Evolutionary conservation across 2,797 vertebrate genomes (phyloP), one percentile per base, ranked within the genome.

Genomic region (Phalloptychus januarius): DNA sequence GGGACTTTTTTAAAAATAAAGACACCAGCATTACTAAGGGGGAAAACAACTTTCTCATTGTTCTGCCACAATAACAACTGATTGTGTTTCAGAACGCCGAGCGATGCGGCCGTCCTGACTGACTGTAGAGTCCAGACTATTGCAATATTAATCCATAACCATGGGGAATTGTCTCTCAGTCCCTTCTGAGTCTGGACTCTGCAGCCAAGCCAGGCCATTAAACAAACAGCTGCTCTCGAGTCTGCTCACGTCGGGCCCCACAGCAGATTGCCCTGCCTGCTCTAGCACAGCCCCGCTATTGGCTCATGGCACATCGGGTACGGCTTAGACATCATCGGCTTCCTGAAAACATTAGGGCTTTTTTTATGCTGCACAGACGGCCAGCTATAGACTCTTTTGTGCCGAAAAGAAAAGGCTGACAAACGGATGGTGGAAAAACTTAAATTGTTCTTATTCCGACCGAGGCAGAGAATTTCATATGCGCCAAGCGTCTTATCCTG

Each of bases 341-440:
- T 90, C 91, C 91, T 86, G 87, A 87, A 91, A 90, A 91, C 91
- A 91, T 92, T 93, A 87, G 83, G 86, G 83, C 65, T 84, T 84
- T 83, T 84, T 89, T 84, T 63, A 63, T 86, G 10, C 75, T 4
- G 81, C 86, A 85, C 83, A 78, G 87, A 75, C 70, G 28, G 82
- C 65, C 72, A 5, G 71, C 84, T 82, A 71, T 83, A 85, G 81
- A 87, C 75, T 61, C 81, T 28, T 86, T 84, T 89, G 85, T 87
- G 83, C 73, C 42, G 2, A 0, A 6, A 79, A 89, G 83, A 80
- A 85, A 91, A 79, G 82, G 81, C 10, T 78, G 88, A 86, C 71
- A 77, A 70, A 61, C 84, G 15, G 65, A 76, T 7, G 0, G 76
- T 73, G 78, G 75, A 82, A 73, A 85, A 85, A 87, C 76, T 50